Percentiles rank a stretch among this genome's conserved stretches.
These are phyloP conservation scores for Luidia sarsii DNA, from an alignment of 53 echinoderm and acorn worm species.

Conservation along the genomic window DNA sequence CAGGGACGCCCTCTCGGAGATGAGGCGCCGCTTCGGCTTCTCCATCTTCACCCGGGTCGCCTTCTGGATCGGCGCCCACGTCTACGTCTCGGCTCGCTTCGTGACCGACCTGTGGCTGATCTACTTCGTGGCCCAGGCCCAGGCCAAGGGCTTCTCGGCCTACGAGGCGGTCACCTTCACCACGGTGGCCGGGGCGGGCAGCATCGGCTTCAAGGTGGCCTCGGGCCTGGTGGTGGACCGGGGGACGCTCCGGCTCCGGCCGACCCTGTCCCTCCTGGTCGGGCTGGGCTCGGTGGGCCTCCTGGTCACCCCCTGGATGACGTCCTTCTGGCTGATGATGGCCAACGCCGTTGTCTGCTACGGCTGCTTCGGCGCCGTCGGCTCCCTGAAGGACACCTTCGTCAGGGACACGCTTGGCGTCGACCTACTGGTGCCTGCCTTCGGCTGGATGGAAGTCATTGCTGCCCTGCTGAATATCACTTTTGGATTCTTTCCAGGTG, in stretches of 20 bases:
- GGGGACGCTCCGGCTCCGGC: not conserved
- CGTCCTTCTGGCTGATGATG: not conserved
- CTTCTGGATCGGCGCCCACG: not conserved
- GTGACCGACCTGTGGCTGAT: not conserved
- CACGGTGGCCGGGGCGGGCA: not conserved
- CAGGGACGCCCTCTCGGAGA: not conserved
- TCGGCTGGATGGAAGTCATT: not conserved
- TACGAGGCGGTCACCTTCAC: not conserved
- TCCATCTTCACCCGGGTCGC: not conserved
- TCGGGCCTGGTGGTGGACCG: not conserved
- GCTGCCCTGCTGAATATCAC: not conserved
- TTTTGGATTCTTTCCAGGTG: not conserved
- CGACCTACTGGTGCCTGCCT: not conserved
- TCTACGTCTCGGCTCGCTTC: not conserved
- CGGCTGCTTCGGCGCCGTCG: not conserved
- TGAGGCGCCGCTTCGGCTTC: not conserved
- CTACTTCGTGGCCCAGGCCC: not conserved
- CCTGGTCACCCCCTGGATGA: not conserved
- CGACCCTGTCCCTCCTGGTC: not conserved
- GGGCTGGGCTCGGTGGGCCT: not conserved
- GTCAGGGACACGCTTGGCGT: not conserved
- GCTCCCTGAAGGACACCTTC: not conserved
- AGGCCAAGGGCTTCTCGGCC: not conserved
- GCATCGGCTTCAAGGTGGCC: not conserved
- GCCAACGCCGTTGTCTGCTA: not conserved